These are phyloP conservation scores for Cyclophora punctaria DNA, from an alignment of 2,888 invertebrate species.

Conservation along the genomic window DNA sequence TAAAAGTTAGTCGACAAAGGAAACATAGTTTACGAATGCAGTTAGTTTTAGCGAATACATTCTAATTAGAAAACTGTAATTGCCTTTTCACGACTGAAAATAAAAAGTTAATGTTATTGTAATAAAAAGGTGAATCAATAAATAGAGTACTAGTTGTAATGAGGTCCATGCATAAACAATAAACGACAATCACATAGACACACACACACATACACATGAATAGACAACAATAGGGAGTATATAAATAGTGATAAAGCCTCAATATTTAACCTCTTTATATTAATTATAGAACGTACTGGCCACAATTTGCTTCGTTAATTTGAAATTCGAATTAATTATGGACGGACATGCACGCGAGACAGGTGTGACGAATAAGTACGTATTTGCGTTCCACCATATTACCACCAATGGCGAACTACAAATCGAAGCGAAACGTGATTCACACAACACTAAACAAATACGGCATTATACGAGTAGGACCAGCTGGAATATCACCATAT, in stretches of 20 bases:
- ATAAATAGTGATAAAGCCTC: too few species aligned
- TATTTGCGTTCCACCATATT: conserved; percentile 13
- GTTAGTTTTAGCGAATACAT: background rate
- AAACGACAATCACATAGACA: too few species aligned
- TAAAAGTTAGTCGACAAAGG: conserved; percentile 24
- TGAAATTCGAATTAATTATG: conserved; percentile 20
- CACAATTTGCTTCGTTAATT: conserved; percentile 9
- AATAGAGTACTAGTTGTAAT: too few species aligned
- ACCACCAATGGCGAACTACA: conserved; percentile 1
- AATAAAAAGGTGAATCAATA: too few species aligned
- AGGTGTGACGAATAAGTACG: conserved; percentile 13
- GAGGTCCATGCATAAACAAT: too few species aligned
- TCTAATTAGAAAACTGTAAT: background rate
- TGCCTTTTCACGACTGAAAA: background rate
- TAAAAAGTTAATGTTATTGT: too few species aligned
- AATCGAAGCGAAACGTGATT: background rate
- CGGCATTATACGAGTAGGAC: background rate
- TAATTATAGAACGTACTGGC: background rate
- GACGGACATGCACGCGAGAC: conserved; percentile 9
- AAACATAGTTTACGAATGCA: conserved; percentile 10
- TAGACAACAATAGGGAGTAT: too few species aligned
- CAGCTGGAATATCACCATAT: background rate
- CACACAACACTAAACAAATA: background rate
- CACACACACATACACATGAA: too few species aligned
- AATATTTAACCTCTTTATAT: too few species aligned